Evolutionary conservation across 2,113 vertebrate genomes (phyloP), one percentile per base, ranked within the genome.

Genomic region (Notarius lentiginosus): DNA sequence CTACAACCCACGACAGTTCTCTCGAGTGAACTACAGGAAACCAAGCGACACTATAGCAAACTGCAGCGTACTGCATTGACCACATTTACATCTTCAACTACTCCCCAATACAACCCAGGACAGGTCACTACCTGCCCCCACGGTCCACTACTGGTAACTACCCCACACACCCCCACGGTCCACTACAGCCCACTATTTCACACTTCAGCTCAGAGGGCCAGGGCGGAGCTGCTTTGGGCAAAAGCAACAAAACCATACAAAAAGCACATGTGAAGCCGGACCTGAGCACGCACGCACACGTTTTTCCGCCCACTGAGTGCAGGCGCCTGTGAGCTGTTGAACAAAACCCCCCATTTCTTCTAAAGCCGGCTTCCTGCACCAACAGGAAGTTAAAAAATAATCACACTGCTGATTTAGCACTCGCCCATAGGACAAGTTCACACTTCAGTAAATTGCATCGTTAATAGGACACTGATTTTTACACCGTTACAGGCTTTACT

Each of bases 301-400:
- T 49, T 72, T 82, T 63, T 30, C 53, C 55, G 70, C 51, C n/a
- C 49, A 75, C 6, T 30, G 22, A 61, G 56, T 56, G 77, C 63
- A 72, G 79, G 49, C n/a, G 72, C 51, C 1, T 30, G 53, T 60
- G 18, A 65, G 51, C 30, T 30, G 17, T 9, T n/a, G 10, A 24
- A n/a, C 24, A 63, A 65, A 18, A 17, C 58, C 3, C 5, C 14
- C 6, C 10, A 0, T 24, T 77, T 66, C 24, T 60, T 10, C 56
- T 61, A 53, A 76, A 65, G 47, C 24, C 27, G 77, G 68, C 55
- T 81, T 70, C 60, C 34, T 66, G 34, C 60, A 68, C 70, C 3
- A 83, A 76, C 84, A 90, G 79, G 87, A 90, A 88, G 76, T 41
- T 41, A 41, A 34, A 34, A 34, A 34, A 27, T 56, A 10, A 86